Conservation (phyloP, 2,113 vertebrate species). For the Todiramphus saurophagus region DNA sequence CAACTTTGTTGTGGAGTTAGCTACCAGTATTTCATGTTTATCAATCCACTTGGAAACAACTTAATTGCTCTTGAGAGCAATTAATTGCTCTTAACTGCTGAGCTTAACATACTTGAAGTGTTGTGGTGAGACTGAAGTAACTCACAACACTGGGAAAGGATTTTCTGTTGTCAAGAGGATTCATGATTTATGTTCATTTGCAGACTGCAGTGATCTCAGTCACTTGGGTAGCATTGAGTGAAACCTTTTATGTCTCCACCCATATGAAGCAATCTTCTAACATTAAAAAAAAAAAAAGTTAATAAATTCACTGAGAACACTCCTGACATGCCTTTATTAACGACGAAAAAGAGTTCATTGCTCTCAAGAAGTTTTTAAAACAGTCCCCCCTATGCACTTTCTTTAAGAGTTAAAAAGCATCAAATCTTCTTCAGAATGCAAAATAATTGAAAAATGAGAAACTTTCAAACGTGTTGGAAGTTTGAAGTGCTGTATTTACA, state of each 20-base stretch:
- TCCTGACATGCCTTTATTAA: not conserved
- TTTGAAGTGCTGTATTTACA: not conserved
- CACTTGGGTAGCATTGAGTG: not conserved
- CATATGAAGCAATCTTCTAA: not conserved
- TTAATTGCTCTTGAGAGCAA: not conserved
- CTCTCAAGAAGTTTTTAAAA: not conserved
- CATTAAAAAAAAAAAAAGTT: not conserved
- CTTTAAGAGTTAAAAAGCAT: not conserved
- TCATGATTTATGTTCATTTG: not conserved
- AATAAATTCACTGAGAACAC: not conserved
- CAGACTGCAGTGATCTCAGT: not conserved
- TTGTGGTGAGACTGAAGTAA: not conserved
- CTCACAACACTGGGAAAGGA: not conserved
- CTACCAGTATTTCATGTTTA: not conserved
- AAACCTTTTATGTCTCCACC: slow-evolving; percentile 9
- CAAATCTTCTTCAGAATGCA: not conserved
- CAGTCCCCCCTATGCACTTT: not conserved
- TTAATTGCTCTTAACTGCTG: not conserved
- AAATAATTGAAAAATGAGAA: not conserved
- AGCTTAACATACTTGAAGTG: not conserved
- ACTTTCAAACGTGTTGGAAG: not conserved
- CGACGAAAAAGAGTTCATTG: not conserved
- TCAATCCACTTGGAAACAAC: not conserved
- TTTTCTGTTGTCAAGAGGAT: not conserved
- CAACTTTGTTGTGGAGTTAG: not conserved